Evolutionary conservation across 1,140 invertebrate species (phyloP), one percentile per base, ranked within the genome.

Genomic region (Atta texana): DNA sequence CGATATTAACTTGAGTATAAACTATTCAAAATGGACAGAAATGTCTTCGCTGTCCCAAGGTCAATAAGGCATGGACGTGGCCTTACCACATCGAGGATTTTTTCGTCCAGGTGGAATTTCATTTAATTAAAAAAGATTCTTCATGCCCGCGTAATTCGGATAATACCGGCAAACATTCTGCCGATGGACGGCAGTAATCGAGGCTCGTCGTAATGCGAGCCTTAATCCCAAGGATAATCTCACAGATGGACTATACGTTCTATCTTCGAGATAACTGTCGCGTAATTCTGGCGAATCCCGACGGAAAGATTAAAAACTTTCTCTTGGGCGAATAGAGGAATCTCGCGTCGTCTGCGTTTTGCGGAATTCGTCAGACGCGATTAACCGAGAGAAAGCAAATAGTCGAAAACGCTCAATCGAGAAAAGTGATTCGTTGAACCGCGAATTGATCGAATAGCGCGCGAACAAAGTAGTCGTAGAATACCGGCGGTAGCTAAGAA

Each of bases 111-210:
- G 4, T 14, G 75, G 39, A 86, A 81, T 86, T 86, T 86, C 76
- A 80, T 86, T 86, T 86, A 86, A 86, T 86, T 86, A 86, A 85
- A 24, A 69, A 66, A 53, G n/a, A 51, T 31, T 14, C 75, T 39
- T 14, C 51, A 44, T 39, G 34, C 14, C 18, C 31, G n/a, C 68
- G 53, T 86, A 81, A 86, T 68, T 78, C 85, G 51, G 75, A 86
- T 80, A 80, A 86, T 69, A 68, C 75, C 85, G 31, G 64, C 76
- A 69, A 86, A 86, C 75, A 86, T 86, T 86, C 85, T 69, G 64
- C 76, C 85, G 85, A 86, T 86, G 85, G 82, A 78, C 75, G 64
- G 3, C 53, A 61, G 51, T 86, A 86, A 86, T 86, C 75, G 84
- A 68, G 75, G 84, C 75, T 68, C 64, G 85, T 61, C 74, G 63